Percentiles rank a stretch among this genome's conserved stretches.
These are phyloP conservation scores for Syngnathoides biaculeatus DNA, from an alignment of 2,113 vertebrate genomes.

Conservation along the genomic window DNA sequence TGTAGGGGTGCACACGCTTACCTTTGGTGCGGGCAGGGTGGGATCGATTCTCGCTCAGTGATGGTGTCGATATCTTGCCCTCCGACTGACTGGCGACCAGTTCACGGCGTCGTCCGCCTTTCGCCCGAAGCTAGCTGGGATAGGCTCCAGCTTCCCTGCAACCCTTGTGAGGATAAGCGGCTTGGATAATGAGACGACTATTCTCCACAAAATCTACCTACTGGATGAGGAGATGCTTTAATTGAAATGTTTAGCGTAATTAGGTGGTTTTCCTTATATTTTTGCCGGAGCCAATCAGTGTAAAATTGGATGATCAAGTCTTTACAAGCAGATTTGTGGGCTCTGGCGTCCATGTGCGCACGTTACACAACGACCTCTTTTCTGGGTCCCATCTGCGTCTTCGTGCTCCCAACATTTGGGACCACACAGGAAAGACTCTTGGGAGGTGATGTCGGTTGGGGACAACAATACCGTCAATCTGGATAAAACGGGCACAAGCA, in stretches of 20 bases:
- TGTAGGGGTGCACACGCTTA: too few relatives aligned
- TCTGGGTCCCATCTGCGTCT: constrained; percentile 44
- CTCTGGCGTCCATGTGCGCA: not conserved
- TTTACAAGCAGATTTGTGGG: not conserved
- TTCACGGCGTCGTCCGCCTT: too few relatives aligned
- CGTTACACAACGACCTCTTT: constrained; percentile 9
- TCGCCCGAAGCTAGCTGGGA: too few relatives aligned
- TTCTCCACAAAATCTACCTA: not conserved
- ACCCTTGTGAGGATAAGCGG: too few relatives aligned
- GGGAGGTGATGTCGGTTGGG: constrained; percentile 2
- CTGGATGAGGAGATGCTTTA: not conserved
- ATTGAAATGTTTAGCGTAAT: too few relatives aligned
- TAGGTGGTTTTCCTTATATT: too few relatives aligned
- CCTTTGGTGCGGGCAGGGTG: too few relatives aligned
- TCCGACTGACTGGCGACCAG: too few relatives aligned
- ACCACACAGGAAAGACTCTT: constrained; percentile 17
- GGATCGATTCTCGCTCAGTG: too few relatives aligned
- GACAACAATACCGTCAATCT: not conserved
- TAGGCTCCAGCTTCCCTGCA: too few relatives aligned
- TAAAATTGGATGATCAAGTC: not conserved
- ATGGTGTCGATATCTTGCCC: too few relatives aligned
- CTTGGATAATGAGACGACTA: too few relatives aligned
- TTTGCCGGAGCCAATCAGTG: not conserved
- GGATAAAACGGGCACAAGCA: constrained; percentile 35
- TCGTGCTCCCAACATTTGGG: constrained; percentile 19